Conservation (phyloP, 2,888 invertebrate species). For the Cosmia pyralina region DNA sequence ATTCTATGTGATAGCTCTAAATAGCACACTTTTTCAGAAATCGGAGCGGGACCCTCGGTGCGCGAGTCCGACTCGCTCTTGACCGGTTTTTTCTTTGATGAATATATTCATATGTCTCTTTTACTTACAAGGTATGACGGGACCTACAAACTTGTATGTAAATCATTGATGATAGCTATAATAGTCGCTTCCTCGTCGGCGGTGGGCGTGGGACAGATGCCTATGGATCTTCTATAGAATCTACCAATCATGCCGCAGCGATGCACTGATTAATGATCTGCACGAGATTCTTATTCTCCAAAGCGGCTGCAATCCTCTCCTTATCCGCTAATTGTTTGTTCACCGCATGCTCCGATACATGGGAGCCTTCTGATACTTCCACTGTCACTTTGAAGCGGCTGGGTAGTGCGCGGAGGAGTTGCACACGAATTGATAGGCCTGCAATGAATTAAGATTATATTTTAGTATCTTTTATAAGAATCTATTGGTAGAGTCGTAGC, state of each 20-base stretch:
- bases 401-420: slow-evolving; percentile 95
- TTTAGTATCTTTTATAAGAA: not conserved
- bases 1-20: no score
- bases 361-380: slow-evolving; percentile 97
- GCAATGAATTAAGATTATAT: slow-evolving; percentile 51
- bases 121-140: no score
- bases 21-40: no score
- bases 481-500: no score
- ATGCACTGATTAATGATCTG: slow-evolving; percentile 99
- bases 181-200: no score
- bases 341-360: slow-evolving; percentile 97
- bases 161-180: no score
- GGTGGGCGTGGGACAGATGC: no score
- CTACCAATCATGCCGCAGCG: slow-evolving; percentile 34
- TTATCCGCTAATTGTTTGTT: slow-evolving; percentile 99
- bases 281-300: slow-evolving; percentile 97
- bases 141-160: no score
- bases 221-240: not conserved
- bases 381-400: slow-evolving; percentile 96
- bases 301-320: slow-evolving; percentile 98
- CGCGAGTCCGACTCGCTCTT: no score
- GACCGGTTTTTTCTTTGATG: no score
- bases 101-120: no score
- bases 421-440: slow-evolving; percentile 97
- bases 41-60: no score